Percentiles rank a stretch among this genome's conserved stretches.
These are phyloP conservation scores for Pogonophryne albipinna DNA, from an alignment of 2,797 vertebrate species.

Conservation along the genomic window DNA sequence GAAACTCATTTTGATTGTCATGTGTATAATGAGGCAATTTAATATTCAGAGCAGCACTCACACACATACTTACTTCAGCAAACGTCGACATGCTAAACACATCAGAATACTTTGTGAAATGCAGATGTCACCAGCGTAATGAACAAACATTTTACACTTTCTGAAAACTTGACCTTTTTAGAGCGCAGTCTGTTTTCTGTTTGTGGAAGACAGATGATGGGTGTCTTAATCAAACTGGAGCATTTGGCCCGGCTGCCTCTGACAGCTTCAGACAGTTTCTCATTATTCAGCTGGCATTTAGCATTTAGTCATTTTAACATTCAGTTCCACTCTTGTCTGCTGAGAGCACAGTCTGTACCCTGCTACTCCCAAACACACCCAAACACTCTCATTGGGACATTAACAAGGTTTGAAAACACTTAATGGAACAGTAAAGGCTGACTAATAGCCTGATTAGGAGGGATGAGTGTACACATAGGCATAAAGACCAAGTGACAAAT, in stretches of 20 bases:
- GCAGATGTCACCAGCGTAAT: slow-evolving; percentile 36
- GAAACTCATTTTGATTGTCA: background rate
- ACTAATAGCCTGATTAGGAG: slow-evolving; percentile 46
- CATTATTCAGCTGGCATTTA: slow-evolving; percentile 81
- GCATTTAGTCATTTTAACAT: slow-evolving; percentile 81
- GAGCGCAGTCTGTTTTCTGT: slow-evolving; percentile 51
- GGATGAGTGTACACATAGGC: slow-evolving; percentile 30
- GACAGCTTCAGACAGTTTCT: slow-evolving; percentile 75
- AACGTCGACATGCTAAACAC: slow-evolving; percentile 35
- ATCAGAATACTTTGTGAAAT: slow-evolving; percentile 37
- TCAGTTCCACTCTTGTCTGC: slow-evolving; percentile 69
- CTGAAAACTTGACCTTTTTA: slow-evolving; percentile 67
- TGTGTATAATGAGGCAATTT: slow-evolving; percentile 1
- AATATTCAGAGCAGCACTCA: slow-evolving; percentile 9
- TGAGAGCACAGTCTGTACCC: slow-evolving; percentile 71
- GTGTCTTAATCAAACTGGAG: slow-evolving; percentile 72
- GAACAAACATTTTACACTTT: slow-evolving; percentile 61
- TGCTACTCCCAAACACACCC: slow-evolving; percentile 52
- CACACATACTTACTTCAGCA: background rate
- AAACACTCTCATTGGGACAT: slow-evolving; percentile 50
- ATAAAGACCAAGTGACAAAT: slow-evolving; percentile 1
- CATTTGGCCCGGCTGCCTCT: slow-evolving; percentile 59
- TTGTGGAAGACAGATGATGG: slow-evolving; percentile 56
- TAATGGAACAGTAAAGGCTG: slow-evolving; percentile 39
- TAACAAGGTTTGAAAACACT: slow-evolving; percentile 48